Evolutionary conservation across 2,888 invertebrate genomes (phyloP), one percentile per base, ranked within the genome.

Genomic region (Diarsia rubi): DNA sequence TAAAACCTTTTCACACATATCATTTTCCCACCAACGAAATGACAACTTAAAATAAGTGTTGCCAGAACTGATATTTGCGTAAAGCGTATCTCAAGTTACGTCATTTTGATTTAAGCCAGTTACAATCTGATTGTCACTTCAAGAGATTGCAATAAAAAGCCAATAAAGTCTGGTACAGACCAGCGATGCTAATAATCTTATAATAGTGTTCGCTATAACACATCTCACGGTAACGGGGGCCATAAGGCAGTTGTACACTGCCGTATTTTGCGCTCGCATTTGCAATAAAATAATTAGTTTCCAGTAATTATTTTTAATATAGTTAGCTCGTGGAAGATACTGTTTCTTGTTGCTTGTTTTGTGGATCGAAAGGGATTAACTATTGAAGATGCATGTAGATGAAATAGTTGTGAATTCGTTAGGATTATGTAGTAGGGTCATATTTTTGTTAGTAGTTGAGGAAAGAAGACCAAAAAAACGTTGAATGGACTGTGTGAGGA

Each of bases 71-170:
- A 54, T n/a, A 49, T 73, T 80, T 19, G 64, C 44, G 37, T n/a
- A 37, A 52, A n/a, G 1, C 1, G 0, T 0, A 0, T 14, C 1
- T 8, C 1, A 12, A n/a, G 16, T 66, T 82, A 67, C 9, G 75
- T 3, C 72, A 2, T 66, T 85, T 76, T 71, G 49, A 16, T 27
- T 60, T 3, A 21, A 4, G 9, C 16, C 0, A 19, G 60, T 75
- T 82, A 49, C 69, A 80, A 89, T 90, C 85, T 81, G 88, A 90
- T 89, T 90, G 88, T 91, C 89, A 87, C 86, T 86, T 76, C 65
- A 71, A 74, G 70, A 87, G 84, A 88, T 88, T 71, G 87, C 82
- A 87, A 87, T 88, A 88, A 87, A 89, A 86, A 68, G 81, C 73
- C 74, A 74, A 69, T 89, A 87, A 89, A 80, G 83, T 67, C 69